Conservation (phyloP, 2,888 invertebrate species). For the Sussaba pulchella region DNA sequence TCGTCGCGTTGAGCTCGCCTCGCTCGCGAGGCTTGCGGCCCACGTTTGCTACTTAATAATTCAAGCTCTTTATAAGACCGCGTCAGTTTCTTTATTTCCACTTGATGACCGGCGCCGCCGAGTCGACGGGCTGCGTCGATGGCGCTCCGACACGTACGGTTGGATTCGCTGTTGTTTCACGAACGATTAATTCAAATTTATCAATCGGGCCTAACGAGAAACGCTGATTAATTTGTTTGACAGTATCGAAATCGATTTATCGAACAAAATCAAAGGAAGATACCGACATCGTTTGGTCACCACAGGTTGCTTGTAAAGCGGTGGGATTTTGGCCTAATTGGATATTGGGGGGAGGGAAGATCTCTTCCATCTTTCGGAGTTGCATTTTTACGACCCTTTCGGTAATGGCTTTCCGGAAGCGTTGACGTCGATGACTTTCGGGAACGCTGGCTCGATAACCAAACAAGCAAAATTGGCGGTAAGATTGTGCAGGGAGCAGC, state of each 20-base stretch:
- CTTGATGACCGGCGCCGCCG: conserved; percentile 57
- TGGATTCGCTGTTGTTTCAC: conserved; percentile 12
- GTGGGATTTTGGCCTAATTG: conserved; percentile 30
- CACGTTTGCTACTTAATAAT: conserved; percentile 66
- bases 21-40: conserved; percentile 35
- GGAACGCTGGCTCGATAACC: conserved; percentile 20
- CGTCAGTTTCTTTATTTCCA: conserved; percentile 53
- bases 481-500: conserved; percentile 42
- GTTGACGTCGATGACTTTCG: conserved; percentile 24
- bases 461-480: conserved; percentile 59
- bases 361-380: conserved; percentile 23
- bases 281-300: not conserved
- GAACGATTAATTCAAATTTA: conserved; percentile 24
- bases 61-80: conserved; percentile 66
- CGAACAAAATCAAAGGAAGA: conserved; percentile 24
- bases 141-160: conserved; percentile 11
- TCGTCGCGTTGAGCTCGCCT: conserved; percentile 1
- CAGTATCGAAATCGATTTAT: conserved; percentile 9
- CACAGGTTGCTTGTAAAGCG: conserved; percentile 36
- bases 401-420: conserved; percentile 52
- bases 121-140: conserved; percentile 50
- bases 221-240: conserved; percentile 45
- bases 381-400: conserved; percentile 52
- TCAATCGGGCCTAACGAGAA: conserved; percentile 3
- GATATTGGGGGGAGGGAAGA: not conserved